phyloP scores from a whole-genome alignment of 2,797 vertebrate genomes.

The Glossophaga mutica region DNA sequence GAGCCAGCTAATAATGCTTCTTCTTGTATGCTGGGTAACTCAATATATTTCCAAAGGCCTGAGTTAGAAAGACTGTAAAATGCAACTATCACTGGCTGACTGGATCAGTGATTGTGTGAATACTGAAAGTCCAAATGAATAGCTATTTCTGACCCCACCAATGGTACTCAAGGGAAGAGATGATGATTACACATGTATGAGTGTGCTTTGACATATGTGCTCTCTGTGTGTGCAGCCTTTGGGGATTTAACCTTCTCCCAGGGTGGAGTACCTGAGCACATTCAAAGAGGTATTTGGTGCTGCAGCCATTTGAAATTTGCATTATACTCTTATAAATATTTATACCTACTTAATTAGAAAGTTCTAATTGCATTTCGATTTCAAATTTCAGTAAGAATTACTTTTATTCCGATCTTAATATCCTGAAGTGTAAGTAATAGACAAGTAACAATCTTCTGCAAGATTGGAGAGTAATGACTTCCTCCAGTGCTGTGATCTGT shows the following conservation, averaged over 20 bases:
- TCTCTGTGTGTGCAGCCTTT: not conserved
- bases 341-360: conserved; percentile 63
- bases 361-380: conserved; percentile 62
- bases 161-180: not conserved
- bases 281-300: conserved; percentile 32
- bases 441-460: not conserved
- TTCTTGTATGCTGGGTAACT: not conserved
- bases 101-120: not conserved
- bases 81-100: not conserved
- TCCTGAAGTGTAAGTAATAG: conserved; percentile 43
- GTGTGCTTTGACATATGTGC: not conserved
- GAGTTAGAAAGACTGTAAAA: not conserved
- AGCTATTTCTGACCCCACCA: not conserved
- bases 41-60: not conserved
- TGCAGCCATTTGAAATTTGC: conserved; percentile 14
- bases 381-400: conserved; percentile 63
- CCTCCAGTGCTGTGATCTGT: not conserved
- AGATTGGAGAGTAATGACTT: conserved; percentile 7
- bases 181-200: too few species aligned
- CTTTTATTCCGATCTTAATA: conserved; percentile 22
- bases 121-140: not conserved
- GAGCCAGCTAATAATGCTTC: not conserved
- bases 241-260: not conserved
- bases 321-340: conserved; percentile 66
- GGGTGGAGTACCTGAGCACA: not conserved